Conservation (phyloP, 1,140 invertebrate genomes). For the Arctopsyche grandis region DNA sequence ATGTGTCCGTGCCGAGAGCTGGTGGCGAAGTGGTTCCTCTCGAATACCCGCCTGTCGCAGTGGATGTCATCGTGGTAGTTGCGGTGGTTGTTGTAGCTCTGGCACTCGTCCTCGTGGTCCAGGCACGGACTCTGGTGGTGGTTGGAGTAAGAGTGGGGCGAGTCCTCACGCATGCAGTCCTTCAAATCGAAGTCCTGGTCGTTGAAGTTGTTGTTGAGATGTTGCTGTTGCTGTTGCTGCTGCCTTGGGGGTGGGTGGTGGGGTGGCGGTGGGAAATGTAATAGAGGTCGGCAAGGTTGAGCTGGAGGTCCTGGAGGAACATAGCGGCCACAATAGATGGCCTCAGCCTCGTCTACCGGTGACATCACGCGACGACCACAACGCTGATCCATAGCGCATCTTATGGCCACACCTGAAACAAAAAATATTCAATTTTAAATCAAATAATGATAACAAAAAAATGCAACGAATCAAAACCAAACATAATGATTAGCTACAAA, state of each 20-base stretch:
- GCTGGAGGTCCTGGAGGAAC: slow-evolving; percentile 33
- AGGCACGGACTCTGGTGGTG: slow-evolving; percentile 49
- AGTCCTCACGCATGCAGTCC: slow-evolving; percentile 47
- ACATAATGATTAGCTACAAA: background rate
- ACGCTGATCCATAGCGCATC: slow-evolving; percentile 54
- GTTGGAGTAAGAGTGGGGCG: slow-evolving; percentile 33
- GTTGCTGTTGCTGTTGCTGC: slow-evolving; percentile 45
- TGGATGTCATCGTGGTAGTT: slow-evolving; percentile 48
- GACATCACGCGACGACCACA: slow-evolving; percentile 54
- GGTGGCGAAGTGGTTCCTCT: slow-evolving; percentile 53
- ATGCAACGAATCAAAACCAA: background rate
- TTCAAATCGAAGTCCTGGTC: slow-evolving; percentile 51
- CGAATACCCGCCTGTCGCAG: slow-evolving; percentile 49
- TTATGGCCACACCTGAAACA: slow-evolving; percentile 48
- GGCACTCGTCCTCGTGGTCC: slow-evolving; percentile 50
- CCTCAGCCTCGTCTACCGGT: slow-evolving; percentile 53
- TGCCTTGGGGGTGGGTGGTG: slow-evolving; percentile 49
- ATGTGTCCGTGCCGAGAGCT: slow-evolving; percentile 50
- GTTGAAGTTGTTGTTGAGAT: slow-evolving; percentile 34
- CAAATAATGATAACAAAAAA: background rate
- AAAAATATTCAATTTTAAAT: slow-evolving; percentile 32
- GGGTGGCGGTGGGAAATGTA: slow-evolving; percentile 52
- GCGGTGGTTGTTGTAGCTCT: slow-evolving; percentile 48
- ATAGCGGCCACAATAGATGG: slow-evolving; percentile 49
- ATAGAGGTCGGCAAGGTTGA: slow-evolving; percentile 43